Evolutionary conservation across 2,888 invertebrate species (phyloP).

Genomic region (Lottia gigantea): DNA sequence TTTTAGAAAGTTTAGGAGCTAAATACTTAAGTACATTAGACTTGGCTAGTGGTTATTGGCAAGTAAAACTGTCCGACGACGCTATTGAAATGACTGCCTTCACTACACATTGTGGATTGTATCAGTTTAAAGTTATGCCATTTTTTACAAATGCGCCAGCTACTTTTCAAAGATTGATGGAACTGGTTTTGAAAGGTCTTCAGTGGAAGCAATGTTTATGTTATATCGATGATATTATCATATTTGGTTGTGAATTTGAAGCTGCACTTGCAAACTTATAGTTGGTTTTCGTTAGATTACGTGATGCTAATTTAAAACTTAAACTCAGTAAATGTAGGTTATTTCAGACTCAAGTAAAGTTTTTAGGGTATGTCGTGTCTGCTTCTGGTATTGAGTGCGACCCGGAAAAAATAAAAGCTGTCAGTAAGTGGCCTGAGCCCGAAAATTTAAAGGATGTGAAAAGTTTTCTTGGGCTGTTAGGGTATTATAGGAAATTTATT

Average conservation of each 20-base stretch:
- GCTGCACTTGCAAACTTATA: background rate
- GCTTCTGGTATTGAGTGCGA: background rate
- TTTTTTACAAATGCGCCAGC: background rate
- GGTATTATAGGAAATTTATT: background rate
- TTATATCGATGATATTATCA: constrained; percentile 2
- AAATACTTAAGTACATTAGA: background rate
- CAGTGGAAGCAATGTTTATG: constrained; percentile 4
- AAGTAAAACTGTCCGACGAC: background rate
- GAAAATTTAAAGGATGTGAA: background rate
- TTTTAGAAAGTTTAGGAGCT: no score
- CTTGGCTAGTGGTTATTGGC: constrained; percentile 2
- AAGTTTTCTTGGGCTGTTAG: background rate
- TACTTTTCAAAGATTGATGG: constrained; percentile 6
- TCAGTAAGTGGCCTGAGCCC: background rate
- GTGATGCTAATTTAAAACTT: background rate
- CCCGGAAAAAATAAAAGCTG: background rate
- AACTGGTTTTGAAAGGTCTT: background rate
- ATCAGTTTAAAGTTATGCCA: constrained; percentile 1
- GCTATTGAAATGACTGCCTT: background rate
- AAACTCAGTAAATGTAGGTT: background rate
- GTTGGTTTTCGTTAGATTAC: background rate
- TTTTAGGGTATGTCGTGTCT: background rate
- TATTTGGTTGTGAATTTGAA: background rate
- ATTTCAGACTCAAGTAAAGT: background rate
- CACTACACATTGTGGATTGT: constrained; percentile 1